Evolutionary conservation across 2,888 invertebrate genomes (phyloP).

Genomic region (Trachelus troglodyta): DNA sequence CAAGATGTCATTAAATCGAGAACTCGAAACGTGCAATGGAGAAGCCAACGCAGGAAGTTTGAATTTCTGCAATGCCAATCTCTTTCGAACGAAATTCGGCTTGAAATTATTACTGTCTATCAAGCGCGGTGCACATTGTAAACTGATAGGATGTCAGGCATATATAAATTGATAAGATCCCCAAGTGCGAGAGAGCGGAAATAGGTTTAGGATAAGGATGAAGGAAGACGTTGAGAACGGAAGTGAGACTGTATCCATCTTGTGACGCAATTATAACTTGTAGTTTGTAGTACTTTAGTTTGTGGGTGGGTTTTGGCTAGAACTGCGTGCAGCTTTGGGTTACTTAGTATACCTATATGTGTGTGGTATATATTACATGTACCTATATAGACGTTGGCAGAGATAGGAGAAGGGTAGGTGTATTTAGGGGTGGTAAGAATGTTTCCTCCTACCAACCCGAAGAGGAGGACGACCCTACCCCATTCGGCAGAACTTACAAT

Average conservation of each 20-base stretch:
- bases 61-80: not conserved
- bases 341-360: not conserved
- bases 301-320: not conserved
- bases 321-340: not conserved
- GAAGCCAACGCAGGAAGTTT: not conserved
- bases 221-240: conserved; percentile 24
- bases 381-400: not conserved
- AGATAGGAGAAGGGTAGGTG: not conserved
- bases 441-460: not conserved
- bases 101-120: not conserved
- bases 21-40: not conserved
- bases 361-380: not conserved
- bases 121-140: not conserved
- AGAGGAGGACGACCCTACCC: not conserved
- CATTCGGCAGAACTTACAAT: not conserved
- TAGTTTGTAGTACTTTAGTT: conserved; percentile 41
- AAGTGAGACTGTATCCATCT: conserved; percentile 43
- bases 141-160: not conserved
- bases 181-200: not conserved
- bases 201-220: conserved; percentile 15
- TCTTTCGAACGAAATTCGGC: not conserved
- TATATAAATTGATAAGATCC: not conserved
- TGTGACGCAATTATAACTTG: conserved; percentile 53
- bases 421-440: not conserved
- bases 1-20: not conserved